Base-by-base conservation (phyloP, 2,888 invertebrate genomes). In the Ophion ellenae region DNA sequence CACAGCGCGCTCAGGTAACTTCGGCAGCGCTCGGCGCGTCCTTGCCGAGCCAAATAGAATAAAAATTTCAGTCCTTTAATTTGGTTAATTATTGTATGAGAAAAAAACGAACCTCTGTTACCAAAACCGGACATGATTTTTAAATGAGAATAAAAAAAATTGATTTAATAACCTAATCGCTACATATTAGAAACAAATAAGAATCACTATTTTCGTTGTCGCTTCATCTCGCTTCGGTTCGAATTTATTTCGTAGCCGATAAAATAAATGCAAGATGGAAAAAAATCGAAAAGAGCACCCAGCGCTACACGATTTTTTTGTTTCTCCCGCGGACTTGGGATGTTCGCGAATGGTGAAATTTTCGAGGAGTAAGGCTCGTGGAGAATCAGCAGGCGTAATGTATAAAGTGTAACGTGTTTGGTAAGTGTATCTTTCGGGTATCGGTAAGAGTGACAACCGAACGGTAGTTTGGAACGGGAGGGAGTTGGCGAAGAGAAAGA, bases 401-500 rank as follows among this genome's bases (percentile, higher is more conserved):
- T n/a, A 45, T 53, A 24, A 67, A 67, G 66, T 59, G 53, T 53
- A 67, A 47, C 59, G 17, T 67, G 77, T 77, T 67, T 77, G 77
- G 77, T 59, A 67, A 79, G 69, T 61, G 24, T 24, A 79, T 70
- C 11, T 6, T 59, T 6, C 28, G 61, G n/a, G 17, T 59, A 69
- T 78, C 67, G 78, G 75, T 36, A 20, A 20, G 67, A 85, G 81
- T 85, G 85, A 82, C 77, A 82, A 75, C 78, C 75, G 70, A 75
- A 82, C 82, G 81, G 82, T 85, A 79, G 66, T 70, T 36, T 24
- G 64, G 69, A 66, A 61, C 28, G 70, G 77, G 1, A 24, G 24
- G 24, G 24, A 24, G 24, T 24, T 24, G 24, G 24, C 0, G 24
- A 24, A 14, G 79, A 70, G 81, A 66, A 63, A 59, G 70, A 57